Conservation (phyloP, 1,140 invertebrate genomes). For the Hycleus phaleratus region DNA sequence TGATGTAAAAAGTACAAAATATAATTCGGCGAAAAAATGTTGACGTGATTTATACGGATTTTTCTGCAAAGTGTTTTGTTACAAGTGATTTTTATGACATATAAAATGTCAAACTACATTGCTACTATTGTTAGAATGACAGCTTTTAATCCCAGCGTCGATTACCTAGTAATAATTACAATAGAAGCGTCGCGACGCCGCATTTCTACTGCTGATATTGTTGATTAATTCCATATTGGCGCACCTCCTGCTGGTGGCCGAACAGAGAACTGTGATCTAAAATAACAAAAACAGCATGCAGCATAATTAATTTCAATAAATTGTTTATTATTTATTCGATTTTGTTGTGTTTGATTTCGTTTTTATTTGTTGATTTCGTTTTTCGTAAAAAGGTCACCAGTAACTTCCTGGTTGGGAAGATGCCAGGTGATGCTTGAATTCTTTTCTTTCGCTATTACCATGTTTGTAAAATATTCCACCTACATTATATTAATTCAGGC, state of each 20-base stretch:
- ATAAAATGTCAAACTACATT: slow-evolving; percentile 33
- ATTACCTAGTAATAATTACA: slow-evolving; percentile 11
- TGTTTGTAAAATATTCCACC: too few relatives aligned
- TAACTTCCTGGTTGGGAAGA: too few relatives aligned
- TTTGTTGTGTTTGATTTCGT: neutral
- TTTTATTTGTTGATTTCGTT: too few relatives aligned
- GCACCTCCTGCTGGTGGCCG: slow-evolving; percentile 20
- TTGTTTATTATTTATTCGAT: neutral
- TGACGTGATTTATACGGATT: slow-evolving; percentile 31
- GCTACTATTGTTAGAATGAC: slow-evolving; percentile 19
- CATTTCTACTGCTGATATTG: slow-evolving; percentile 19
- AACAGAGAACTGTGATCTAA: slow-evolving; percentile 28
- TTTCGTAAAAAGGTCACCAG: too few relatives aligned
- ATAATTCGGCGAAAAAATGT: slow-evolving; percentile 22
- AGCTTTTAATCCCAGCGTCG: too few relatives aligned
- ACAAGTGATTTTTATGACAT: slow-evolving; percentile 35
- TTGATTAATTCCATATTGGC: slow-evolving; percentile 35
- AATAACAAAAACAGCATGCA: slow-evolving; percentile 35
- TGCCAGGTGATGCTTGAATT: too few relatives aligned
- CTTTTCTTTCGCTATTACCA: too few relatives aligned
- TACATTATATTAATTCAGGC: too few relatives aligned
- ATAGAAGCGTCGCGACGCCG: neutral
- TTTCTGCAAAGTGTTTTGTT: slow-evolving; percentile 31
- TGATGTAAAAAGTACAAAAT: slow-evolving; percentile 18
- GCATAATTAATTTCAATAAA: slow-evolving; percentile 32